Evolutionary conservation across 2,797 vertebrate genomes (phyloP).

Genomic region (Amniataba percoides): DNA sequence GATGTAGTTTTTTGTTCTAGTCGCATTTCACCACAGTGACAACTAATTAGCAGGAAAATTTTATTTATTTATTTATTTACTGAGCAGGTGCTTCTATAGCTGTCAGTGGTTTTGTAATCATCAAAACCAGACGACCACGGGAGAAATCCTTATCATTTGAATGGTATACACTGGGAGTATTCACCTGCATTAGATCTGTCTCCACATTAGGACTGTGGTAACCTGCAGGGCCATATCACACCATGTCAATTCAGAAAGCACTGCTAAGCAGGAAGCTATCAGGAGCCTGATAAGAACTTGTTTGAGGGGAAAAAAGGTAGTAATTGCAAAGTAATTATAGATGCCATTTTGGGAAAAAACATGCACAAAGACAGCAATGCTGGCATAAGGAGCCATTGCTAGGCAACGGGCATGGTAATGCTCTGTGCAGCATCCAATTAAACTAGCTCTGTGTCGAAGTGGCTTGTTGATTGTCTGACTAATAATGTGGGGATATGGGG

Average conservation of each 20-base stretch:
- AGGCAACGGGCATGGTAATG: conserved; percentile 79
- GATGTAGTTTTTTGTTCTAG: conserved; percentile 27
- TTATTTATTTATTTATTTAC: too few relatives aligned
- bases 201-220: conserved; percentile 20
- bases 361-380: conserved; percentile 55
- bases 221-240: conserved; percentile 17
- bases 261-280: conserved; percentile 31
- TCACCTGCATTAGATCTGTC: conserved; percentile 12
- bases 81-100: conserved; percentile 34
- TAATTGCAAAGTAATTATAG: conserved; percentile 73
- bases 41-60: conserved; percentile 54
- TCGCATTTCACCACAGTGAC: conserved; percentile 33
- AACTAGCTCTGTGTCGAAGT: conserved; percentile 71
- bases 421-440: conserved; percentile 81
- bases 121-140: conserved; percentile 42
- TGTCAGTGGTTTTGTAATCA: conserved; percentile 37
- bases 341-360: conserved; percentile 58
- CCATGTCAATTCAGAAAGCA: conserved; percentile 33
- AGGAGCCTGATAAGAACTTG: conserved; percentile 44
- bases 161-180: conserved; percentile 18
- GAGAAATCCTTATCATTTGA: conserved; percentile 38
- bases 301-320: conserved; percentile 52
- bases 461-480: conserved; percentile 82
- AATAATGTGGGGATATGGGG: conserved; percentile 62
- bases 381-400: conserved; percentile 77